These are phyloP conservation scores for Heliconius hortense DNA, from an alignment of 2,888 invertebrate genomes.

Conservation along the genomic window DNA sequence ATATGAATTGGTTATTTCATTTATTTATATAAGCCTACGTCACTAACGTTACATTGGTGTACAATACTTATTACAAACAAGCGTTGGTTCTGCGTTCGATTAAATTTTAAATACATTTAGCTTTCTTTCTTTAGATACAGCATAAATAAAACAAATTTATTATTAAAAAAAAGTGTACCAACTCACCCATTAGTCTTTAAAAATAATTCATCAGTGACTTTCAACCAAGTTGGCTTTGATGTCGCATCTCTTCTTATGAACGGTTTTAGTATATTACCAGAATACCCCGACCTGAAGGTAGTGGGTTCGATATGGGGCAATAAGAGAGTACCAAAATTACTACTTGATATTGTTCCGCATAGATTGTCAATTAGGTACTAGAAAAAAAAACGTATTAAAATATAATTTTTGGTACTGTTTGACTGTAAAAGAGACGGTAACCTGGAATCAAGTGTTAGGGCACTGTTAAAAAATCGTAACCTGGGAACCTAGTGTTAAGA, in stretches of 20 bases:
- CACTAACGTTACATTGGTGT: too few species aligned
- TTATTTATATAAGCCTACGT: too few species aligned
- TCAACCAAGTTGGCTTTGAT: slow-evolving; percentile 87
- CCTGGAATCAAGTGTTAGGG: too few species aligned
- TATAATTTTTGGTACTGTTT: too few species aligned
- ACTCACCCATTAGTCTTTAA: slow-evolving; percentile 75
- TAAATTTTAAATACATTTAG: too few species aligned
- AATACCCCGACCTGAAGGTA: slow-evolving; percentile 86
- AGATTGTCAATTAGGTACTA: slow-evolving; percentile 71
- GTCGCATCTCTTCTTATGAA: slow-evolving; percentile 89
- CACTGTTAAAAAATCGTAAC: too few species aligned
- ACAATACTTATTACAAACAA: too few species aligned
- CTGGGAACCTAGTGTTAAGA: too few species aligned
- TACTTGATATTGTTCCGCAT: slow-evolving; percentile 64
- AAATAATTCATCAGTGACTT: slow-evolving; percentile 85
- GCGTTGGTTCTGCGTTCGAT: too few species aligned
- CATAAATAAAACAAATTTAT: neutral
- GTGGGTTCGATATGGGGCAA: slow-evolving; percentile 77
- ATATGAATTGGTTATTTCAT: too few species aligned
- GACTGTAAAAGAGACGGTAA: too few species aligned
- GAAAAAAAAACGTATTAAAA: neutral
- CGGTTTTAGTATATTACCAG: slow-evolving; percentile 89
- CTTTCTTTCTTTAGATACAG: too few species aligned
- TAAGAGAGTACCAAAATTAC: slow-evolving; percentile 72
- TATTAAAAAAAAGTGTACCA: neutral